Percentiles rank a stretch among this genome's conserved stretches.
These are phyloP conservation scores for Drosophila neonasuta DNA, from an alignment of 2,888 invertebrate genomes.

Conservation along the genomic window DNA sequence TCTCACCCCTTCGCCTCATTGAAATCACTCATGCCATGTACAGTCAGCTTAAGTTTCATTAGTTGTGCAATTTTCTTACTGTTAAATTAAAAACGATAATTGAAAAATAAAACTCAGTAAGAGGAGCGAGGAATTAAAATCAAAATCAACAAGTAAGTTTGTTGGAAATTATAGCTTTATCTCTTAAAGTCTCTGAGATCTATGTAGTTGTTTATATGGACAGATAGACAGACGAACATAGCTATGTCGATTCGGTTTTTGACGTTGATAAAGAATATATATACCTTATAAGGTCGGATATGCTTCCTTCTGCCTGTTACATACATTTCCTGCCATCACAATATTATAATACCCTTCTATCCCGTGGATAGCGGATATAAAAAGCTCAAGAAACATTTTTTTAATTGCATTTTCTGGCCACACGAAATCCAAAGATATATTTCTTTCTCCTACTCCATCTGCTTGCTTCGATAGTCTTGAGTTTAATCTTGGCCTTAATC, in stretches of 20 bases:
- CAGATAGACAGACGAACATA: too few relatives aligned
- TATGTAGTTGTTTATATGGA: too few relatives aligned
- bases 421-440: slow-evolving; percentile 15
- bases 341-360: too few relatives aligned
- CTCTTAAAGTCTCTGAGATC: too few relatives aligned
- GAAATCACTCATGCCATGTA: slow-evolving; percentile 6
- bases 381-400: slow-evolving; percentile 46
- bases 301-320: too few relatives aligned
- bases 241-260: too few relatives aligned
- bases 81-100: slow-evolving; percentile 78
- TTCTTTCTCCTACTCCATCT: neutral
- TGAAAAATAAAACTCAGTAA: slow-evolving; percentile 64
- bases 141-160: slow-evolving; percentile 34
- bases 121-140: slow-evolving; percentile 49
- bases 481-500: slow-evolving; percentile 5
- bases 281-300: too few relatives aligned
- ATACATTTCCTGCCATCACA: too few relatives aligned
- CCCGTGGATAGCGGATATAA: neutral
- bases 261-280: too few relatives aligned
- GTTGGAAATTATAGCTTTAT: too few relatives aligned
- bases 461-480: neutral
- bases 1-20: neutral
- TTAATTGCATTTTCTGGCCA: slow-evolving; percentile 64
- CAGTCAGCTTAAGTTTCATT: slow-evolving; percentile 65
- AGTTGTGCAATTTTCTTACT: slow-evolving; percentile 75